Conservation (phyloP, 2,797 vertebrate genomes). For the Coendou prehensilis region DNA sequence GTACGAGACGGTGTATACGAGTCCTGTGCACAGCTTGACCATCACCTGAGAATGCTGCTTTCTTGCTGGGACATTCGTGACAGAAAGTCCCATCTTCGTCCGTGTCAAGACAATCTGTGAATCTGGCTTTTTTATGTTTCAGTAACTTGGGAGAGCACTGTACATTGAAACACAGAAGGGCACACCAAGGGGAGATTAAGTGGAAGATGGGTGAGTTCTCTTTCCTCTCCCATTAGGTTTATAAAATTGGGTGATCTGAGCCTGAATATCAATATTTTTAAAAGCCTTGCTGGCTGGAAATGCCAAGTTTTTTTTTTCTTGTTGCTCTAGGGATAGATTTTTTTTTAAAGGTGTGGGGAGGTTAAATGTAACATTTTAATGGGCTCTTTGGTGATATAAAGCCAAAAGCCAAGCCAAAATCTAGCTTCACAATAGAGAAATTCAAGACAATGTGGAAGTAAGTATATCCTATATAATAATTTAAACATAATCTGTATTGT, state of each 20-base stretch:
- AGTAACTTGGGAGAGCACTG: background rate
- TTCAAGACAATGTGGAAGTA: background rate
- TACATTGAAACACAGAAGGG: background rate
- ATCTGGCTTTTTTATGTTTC: background rate
- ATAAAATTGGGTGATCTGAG: slow-evolving; percentile 30
- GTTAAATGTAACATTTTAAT: slow-evolving; percentile 36
- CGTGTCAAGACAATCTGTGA: background rate
- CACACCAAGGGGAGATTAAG: background rate
- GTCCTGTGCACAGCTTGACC: fast-evolving
- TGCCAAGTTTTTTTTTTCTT: background rate
- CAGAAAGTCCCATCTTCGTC: background rate
- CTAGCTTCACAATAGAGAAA: background rate
- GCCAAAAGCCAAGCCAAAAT: background rate
- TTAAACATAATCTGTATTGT: background rate
- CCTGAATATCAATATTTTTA: slow-evolving; percentile 67
- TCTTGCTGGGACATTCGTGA: too few species aligned
- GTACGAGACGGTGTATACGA: background rate
- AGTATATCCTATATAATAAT: background rate
- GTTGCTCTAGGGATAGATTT: background rate
- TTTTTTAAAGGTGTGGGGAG: background rate
- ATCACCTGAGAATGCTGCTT: background rate
- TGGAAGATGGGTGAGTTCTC: background rate
- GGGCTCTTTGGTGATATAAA: background rate
- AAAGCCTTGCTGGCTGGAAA: slow-evolving; percentile 71
- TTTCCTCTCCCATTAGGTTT: slow-evolving; percentile 62